Percentiles rank a stretch among this genome's conserved stretches.
phyloP scores from a whole-genome alignment of 2,888 invertebrate genomes.

The Sinotaia quadrata region DNA sequence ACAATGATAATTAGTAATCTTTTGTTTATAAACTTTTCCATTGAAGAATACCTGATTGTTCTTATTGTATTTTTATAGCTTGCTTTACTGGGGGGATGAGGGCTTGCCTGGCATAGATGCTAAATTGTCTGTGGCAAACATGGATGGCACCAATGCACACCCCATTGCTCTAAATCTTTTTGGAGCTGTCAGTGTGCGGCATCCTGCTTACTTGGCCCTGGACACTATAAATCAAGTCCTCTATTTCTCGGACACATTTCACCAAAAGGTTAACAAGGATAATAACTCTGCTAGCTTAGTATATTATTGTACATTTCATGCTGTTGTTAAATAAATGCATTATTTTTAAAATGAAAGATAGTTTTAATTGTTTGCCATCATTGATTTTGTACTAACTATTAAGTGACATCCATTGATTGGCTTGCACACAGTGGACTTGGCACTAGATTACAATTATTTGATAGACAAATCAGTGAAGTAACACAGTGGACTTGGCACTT shows the following conservation, averaged over 20 bases:
- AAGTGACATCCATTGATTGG: too few relatives aligned
- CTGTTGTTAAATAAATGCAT: neutral
- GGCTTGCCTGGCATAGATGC: conserved; percentile 89
- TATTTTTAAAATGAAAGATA: too few relatives aligned
- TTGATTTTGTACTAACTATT: too few relatives aligned
- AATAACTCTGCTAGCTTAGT: too few relatives aligned
- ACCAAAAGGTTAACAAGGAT: conserved; percentile 68
- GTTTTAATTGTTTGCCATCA: too few relatives aligned
- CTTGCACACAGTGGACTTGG: too few relatives aligned
- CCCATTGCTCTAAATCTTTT: conserved; percentile 81
- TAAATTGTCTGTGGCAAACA: conserved; percentile 87
- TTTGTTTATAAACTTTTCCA: too few relatives aligned
- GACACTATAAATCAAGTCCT: conserved; percentile 84
- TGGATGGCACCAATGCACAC: conserved; percentile 89
- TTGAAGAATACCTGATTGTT: too few relatives aligned
- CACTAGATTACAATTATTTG: too few relatives aligned
- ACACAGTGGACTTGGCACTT: too few relatives aligned
- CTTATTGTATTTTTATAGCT: conserved; percentile 73
- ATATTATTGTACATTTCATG: neutral
- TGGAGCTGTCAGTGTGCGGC: conserved; percentile 66
- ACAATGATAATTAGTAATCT: too few relatives aligned
- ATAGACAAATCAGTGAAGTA: too few relatives aligned
- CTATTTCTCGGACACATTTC: conserved; percentile 83
- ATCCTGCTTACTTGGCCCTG: conserved; percentile 88
- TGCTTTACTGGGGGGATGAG: conserved; percentile 96